Base-by-base conservation (phyloP, 23 tunicate species). In the Corella eumyota region DNA sequence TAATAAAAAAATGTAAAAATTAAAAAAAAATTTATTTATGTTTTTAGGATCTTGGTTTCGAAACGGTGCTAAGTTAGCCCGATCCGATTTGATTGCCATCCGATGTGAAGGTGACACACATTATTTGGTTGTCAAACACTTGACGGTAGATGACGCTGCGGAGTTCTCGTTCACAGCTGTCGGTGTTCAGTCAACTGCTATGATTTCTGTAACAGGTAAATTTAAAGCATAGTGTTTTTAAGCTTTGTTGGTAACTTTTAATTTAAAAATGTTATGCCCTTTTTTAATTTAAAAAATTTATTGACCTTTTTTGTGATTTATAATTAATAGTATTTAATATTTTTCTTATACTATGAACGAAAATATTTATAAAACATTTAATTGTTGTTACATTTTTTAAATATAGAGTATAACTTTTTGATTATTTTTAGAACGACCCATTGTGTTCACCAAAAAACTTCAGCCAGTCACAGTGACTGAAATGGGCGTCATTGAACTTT, bases 21-120 rank as follows among this genome's bases (percentile, higher is more conserved):
- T n/a, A n/a, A n/a, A n/a, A n/a, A n/a, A n/a, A n/a, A n/a, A n/a
- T 13, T 0, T 23, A 35, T 19, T 28, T 25, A 25, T 59, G 7
- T 59, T 31, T 33, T 31, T 30, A 85, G 95, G 79, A 25, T 77
- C 85, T 0, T 90, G 97, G 97, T 90, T 54, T 32, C 72, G 69
- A 22, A 81, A 90, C 37, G 91, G 84, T 17, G 90, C 66, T 6
- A 70, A 76, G 65, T 45, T 90, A 3, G 56, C 91, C 0, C 61
- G 90, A 29, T 45, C 84, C 0, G 90, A 90, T 23, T 58, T 40
- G 24, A 40, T 90, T 26, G 69, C 52, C 31, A 74, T 90, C 23
- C 78, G 83, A 47, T 64, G 69, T 58, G 83, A 74, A 46, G 84
- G 68, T 19, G 63, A 33, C 15, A 81, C 58, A 19, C 97, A 80